These are phyloP conservation scores for Sarcophilus harrisii DNA, from an alignment of 2,797 vertebrate species.

Conservation along the genomic window DNA sequence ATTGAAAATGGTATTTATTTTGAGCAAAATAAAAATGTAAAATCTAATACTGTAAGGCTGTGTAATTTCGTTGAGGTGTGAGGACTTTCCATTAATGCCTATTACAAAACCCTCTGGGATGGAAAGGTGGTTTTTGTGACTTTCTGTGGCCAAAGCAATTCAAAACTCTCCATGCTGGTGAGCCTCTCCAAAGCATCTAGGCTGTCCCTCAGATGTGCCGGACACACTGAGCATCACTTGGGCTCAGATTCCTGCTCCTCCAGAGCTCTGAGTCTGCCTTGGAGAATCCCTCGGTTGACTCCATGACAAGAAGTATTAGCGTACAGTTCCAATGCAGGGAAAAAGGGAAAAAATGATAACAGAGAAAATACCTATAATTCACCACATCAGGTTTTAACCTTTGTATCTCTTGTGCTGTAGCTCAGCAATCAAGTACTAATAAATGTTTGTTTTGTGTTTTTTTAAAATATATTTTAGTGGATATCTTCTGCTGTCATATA, in stretches of 20 bases:
- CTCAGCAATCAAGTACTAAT: not conserved
- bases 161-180: not conserved
- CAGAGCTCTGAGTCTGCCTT: not conserved
- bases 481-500: not conserved
- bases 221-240: not conserved
- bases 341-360: not conserved
- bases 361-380: not conserved
- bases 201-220: not conserved
- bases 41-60: not conserved
- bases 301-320: not conserved
- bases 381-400: not conserved
- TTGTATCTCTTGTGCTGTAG: not conserved
- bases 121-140: not conserved
- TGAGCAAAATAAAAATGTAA: not conserved
- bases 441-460: not conserved
- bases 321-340: not conserved
- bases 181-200: not conserved
- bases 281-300: not conserved
- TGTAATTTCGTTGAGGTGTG: not conserved
- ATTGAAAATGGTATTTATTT: not conserved
- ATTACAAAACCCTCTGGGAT: not conserved
- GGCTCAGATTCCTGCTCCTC: not conserved
- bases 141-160: not conserved
- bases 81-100: not conserved
- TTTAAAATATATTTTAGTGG: not conserved